Percentiles rank a stretch among this genome's conserved stretches.
phyloP scores from a whole-genome alignment of 2,113 vertebrate genomes.

The Collichthys lucidus region DNA sequence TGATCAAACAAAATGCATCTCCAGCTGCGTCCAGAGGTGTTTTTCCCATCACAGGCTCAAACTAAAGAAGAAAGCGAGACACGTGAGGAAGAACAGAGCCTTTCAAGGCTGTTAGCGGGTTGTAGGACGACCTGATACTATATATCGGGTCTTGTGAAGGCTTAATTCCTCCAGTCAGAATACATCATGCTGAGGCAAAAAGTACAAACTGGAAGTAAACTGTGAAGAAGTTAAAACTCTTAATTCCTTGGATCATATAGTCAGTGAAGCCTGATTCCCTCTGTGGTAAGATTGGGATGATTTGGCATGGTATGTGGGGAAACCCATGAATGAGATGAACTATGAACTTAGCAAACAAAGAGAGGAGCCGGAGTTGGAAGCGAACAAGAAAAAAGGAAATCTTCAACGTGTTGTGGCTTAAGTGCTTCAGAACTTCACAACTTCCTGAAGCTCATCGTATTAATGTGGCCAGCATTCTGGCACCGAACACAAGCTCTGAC shows the following conservation, averaged over 20 bases:
- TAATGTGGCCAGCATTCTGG: slow-evolving; percentile 69
- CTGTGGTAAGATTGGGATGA: slow-evolving; percentile 48
- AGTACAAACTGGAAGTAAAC: slow-evolving; percentile 5
- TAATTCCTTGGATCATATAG: slow-evolving; percentile 18
- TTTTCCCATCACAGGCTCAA: slow-evolving; percentile 64
- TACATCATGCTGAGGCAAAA: not conserved
- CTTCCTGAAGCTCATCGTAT: slow-evolving; percentile 76
- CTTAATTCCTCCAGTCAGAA: slow-evolving; percentile 55
- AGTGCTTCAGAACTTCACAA: slow-evolving; percentile 79
- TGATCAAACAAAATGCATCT: slow-evolving; percentile 60
- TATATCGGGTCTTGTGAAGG: slow-evolving; percentile 40
- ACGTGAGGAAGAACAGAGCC: slow-evolving; percentile 48
- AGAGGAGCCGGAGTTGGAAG: slow-evolving; percentile 51
- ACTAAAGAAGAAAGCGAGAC: slow-evolving; percentile 50
- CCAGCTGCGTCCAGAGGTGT: slow-evolving; percentile 65
- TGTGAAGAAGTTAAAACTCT: slow-evolving; percentile 5
- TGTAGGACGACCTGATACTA: slow-evolving; percentile 30
- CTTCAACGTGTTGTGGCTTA: slow-evolving; percentile 73
- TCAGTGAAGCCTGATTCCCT: slow-evolving; percentile 43
- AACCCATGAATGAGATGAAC: slow-evolving; percentile 72
- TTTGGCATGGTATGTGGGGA: slow-evolving; percentile 50
- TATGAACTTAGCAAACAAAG: slow-evolving; percentile 64
- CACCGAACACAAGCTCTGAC: slow-evolving; percentile 70
- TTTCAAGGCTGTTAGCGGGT: slow-evolving; percentile 48
- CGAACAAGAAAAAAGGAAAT: slow-evolving; percentile 63